Evolutionary conservation across 2,113 vertebrate species (phyloP), one percentile per base, ranked within the genome.

Genomic region (Toxotes chatareus): DNA sequence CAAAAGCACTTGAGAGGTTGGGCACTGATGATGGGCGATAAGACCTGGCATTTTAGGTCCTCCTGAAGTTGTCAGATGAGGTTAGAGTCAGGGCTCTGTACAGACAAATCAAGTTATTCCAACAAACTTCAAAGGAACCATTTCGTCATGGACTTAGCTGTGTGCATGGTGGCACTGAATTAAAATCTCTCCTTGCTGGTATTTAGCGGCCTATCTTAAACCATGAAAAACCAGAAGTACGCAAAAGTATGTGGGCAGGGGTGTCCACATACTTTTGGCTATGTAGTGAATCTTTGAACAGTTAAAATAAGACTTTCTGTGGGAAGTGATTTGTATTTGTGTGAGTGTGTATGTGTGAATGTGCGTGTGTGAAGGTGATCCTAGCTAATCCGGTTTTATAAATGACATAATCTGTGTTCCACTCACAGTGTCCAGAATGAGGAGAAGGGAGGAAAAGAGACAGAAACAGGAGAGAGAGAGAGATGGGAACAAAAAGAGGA

Each of bases 371-470:
- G 91, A 92, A 93, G 90, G 92, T 93, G 92, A 93, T 93, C 90
- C 88, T 38, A 66, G 91, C 80, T 94, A 94, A 94, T 94, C 92
- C 80, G 82, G 83, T 89, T 91, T 93, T 90, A 88, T 87, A 93
- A 91, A 92, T 84, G 86, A 88, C 87, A 93, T 93, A 94, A 94
- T 93, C 92, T 92, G 85, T 83, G 89, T 89, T 88, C 79, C 71
- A 71, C 84, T 86, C 90, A 85, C 88, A 87, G 85, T 38, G 74
- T 80, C 82, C 88, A 80, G 79, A 87, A 72, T 68, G 75, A 73
- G 36, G 51, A 78, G 62, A 75, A 66, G 61, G 57, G 70, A 79
- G 55, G 23, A 61, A 84, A 84, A 63, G 65, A 71, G 61, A 4
- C 9, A 75, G 70, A 14, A 16, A 67, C 8, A 73, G 71, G 71